phyloP scores from a whole-genome alignment of 2,888 invertebrate species.

The Heteropelma amictum region DNA sequence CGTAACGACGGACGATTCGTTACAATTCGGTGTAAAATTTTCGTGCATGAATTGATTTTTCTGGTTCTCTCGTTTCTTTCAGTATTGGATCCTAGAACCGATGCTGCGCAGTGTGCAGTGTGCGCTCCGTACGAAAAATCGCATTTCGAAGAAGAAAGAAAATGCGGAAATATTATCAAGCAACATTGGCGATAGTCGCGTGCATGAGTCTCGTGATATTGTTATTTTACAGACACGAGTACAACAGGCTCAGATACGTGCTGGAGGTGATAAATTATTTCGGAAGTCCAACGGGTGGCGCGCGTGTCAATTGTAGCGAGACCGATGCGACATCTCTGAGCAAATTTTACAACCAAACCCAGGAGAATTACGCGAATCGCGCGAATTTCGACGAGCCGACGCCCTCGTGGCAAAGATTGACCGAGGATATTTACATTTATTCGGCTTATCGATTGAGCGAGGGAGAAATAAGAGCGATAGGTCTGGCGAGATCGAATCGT shows the following conservation, averaged over 20 bases:
- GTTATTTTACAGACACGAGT: slow-evolving; percentile 91
- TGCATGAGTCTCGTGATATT: slow-evolving; percentile 86
- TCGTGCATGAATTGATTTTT: too few relatives aligned
- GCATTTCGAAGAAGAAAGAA: slow-evolving; percentile 54
- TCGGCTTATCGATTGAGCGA: slow-evolving; percentile 83
- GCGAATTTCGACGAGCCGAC: slow-evolving; percentile 80
- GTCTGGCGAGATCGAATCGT: slow-evolving; percentile 80
- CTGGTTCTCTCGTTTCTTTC: too few relatives aligned
- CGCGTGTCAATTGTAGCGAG: slow-evolving; percentile 78
- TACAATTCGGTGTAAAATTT: too few relatives aligned
- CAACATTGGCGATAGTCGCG: slow-evolving; percentile 85
- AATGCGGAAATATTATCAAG: slow-evolving; percentile 92
- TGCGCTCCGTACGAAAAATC: background rate
- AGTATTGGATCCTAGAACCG: too few relatives aligned
- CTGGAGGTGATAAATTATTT: slow-evolving; percentile 92
- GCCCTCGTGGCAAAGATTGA: slow-evolving; percentile 84
- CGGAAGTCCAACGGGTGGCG: slow-evolving; percentile 82
- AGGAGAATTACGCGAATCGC: slow-evolving; percentile 55
- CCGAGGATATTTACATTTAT: slow-evolving; percentile 83
- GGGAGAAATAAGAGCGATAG: slow-evolving; percentile 82
- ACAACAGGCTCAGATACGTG: slow-evolving; percentile 89
- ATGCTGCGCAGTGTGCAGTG: too few relatives aligned
- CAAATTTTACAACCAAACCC: background rate
- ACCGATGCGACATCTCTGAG: background rate
- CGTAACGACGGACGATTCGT: too few relatives aligned